Evolutionary conservation across 2,797 vertebrate genomes (phyloP), one percentile per base, ranked within the genome.

Genomic region (Periparus ater): DNA sequence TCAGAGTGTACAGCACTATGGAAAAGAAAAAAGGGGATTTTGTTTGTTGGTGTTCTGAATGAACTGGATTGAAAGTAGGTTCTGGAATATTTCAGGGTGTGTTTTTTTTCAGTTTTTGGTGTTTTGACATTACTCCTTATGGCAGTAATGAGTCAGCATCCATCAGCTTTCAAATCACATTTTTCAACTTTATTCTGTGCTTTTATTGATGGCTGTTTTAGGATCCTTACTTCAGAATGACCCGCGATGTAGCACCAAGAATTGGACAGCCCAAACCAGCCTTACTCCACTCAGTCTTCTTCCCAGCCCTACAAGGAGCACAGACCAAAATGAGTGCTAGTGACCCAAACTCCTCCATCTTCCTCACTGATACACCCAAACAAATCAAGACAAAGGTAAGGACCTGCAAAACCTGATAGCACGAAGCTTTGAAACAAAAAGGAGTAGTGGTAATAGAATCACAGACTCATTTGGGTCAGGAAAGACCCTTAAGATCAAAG

Each of bases 251-350:
- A 4, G 99, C 99, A 36, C 99, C 99, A 23, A 98, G 99, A 88
- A 99, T 99, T 25, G 98, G 98, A n/a, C 99, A 98, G 79, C 98
- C 97, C 27, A 99, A 99, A 94, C 99, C 99, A 8, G 99, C 99
- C 40, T 98, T 99, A 92, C 92, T 99, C 71, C 99, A 99, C 97
- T 99, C 99, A 7, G 98, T 98, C 65, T 99, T 99, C 97, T 99
- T 99, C 97, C 99, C 99, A 2, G 99, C 99, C 30, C 98, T 99
- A 67, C 99, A 99, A 97, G 99, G 99, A 26, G 99, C 99, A 13
- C 99, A 99, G 96, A 99, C 99, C 63, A 99, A 99, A 97, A 99
- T 99, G 99, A 99, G 99, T 11, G 98, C 99, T 95, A 99, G 99
- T 20, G 99, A 99, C 27, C 96, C 99, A 36, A 99, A 99, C 96